Base-by-base conservation (phyloP, 2,888 invertebrate genomes). In the Phalera bucephala region DNA sequence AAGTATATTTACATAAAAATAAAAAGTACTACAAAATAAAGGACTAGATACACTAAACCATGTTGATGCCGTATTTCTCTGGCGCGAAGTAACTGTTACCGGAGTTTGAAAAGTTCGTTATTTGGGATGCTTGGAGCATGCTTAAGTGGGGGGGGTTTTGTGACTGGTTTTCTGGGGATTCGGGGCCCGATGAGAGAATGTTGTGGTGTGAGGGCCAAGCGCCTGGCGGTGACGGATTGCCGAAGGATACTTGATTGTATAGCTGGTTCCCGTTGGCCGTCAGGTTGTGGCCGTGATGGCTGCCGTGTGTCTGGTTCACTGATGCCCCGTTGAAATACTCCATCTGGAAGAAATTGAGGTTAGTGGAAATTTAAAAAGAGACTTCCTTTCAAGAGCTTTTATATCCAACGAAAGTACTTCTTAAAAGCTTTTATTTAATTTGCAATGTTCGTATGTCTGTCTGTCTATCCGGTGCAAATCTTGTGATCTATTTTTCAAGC, bases 21-120 rank as follows among this genome's bases (percentile, higher is more conserved):
- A 69, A 58, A 53, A 58, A 54, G 56, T 61, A 63, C 47, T 58
- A 58, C 42, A 45, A 50, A 60, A 36, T 33, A 48, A 68, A 61
- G 57, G 80, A 82, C 84, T 82, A 84, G 82, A 80, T 52, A 46
- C 69, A 83, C 83, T 90, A 90, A 63, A 90, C 90, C 90, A 90
- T 90, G 72, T 90, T 90, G 30, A 90, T 90, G 36, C 90, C 90
- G 54, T 90, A 90, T 41, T 90, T 90, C 47, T 90, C 90, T 2
- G 90, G 88, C 6, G 90, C 88, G 46, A 90, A 90, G 50, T 90
- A 90, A 57, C 87, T 84, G 57, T 89, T 86, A 3, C 86, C 80
- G 1, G 91, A 50, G 73, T 91, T 73, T 45, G 91, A 68, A 81
- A 92, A 77, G 86, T 92, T 76, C 73, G 91, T 59, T 61, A 89